Base-by-base conservation (phyloP, 2,888 invertebrate species). In the Holacanthella duospinosa region DNA sequence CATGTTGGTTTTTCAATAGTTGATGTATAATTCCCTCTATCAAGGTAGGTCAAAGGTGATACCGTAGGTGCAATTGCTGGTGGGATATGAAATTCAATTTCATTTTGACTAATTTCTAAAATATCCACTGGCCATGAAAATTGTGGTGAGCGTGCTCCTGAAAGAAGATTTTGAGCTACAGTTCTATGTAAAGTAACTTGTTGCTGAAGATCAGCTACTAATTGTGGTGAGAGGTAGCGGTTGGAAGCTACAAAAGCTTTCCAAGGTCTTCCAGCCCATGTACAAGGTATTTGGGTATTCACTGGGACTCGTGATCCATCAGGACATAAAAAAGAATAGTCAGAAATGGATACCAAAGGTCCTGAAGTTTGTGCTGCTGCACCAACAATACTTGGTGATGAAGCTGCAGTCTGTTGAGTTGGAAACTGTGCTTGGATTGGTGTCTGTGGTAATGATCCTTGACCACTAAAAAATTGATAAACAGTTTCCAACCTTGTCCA, bases 201-300 rank as follows among this genome's bases (percentile, higher is more conserved):
- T 56, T 69, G 67, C 59, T 73, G 73, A 21, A 73, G 61, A 59
- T 73, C 73, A 26, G 66, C 56, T 2, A 72, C 61, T 9, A 66
- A 60, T 1, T 64, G 64, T 24, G 69, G 68, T 0, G 67, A 43
- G 0, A 68, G 64, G 9, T 69, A 60, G 19, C 72, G 60, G 25
- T 68, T 70, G 6, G 70, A 67, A 43, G 71, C 68, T 24, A 76
- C 63, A 60, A 74, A 76, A 9, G 73, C 74, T 63, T 75, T 88
- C 88, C 90, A 90, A n/a, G 90, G 90, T 64, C 89, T 81, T 0
- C 87, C 87, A 0, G 89, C 89, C 90, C 90, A 91, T 0, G 85
- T 83, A 74, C 90, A 91, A 1, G 84, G 81, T 19, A 78, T 79
- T 0, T 83, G 82, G 2, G 82, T 82, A 29, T 82, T 84, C 16